A percentile compares a stretch with the other conserved stretches of the same genome.
Evolutionary conservation across 2,888 invertebrate genomes (phyloP).

Genomic region (Sisyra terminalis): DNA sequence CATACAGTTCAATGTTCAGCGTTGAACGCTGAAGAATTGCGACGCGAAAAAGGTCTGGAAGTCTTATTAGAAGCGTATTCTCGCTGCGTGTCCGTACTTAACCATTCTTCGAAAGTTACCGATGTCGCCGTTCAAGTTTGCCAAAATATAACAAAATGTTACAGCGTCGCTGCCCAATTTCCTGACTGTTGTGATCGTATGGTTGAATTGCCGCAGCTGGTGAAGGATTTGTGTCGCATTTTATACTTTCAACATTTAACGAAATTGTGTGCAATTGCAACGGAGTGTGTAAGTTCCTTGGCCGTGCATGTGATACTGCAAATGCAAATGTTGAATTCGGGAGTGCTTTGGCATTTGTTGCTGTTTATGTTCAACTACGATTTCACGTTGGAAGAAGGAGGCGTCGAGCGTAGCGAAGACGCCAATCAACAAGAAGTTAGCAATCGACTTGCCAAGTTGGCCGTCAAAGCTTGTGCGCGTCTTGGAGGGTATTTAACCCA

Average conservation of each 20-base stretch:
- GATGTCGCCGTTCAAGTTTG: constrained; percentile 85
- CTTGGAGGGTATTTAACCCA: constrained; percentile 51
- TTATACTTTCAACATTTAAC: constrained; percentile 75
- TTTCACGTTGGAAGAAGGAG: constrained; percentile 93
- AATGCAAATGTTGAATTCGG: constrained; percentile 64
- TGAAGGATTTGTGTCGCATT: constrained; percentile 72
- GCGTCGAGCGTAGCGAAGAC: constrained; percentile 47
- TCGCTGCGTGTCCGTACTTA: constrained; percentile 84
- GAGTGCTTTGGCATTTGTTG: constrained; percentile 82
- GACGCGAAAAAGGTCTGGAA: constrained; percentile 85
- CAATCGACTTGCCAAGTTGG: constrained; percentile 82
- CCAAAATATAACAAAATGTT: constrained; percentile 77
- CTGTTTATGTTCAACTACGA: constrained; percentile 88
- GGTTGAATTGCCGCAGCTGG: constrained; percentile 72
- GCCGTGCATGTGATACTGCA: constrained; percentile 77
- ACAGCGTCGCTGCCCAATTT: constrained; percentile 92
- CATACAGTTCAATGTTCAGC: constrained; percentile 94
- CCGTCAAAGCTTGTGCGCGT: constrained; percentile 69
- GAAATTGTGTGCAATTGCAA: constrained; percentile 70
- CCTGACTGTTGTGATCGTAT: constrained; percentile 76
- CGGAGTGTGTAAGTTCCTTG: constrained; percentile 78
- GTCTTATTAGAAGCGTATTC: constrained; percentile 80
- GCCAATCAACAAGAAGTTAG: constrained; percentile 23
- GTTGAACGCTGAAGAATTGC: constrained; percentile 91
- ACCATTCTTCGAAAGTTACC: constrained; percentile 53